These are phyloP conservation scores for Ophion slaviceki DNA, from an alignment of 2,888 invertebrate genomes.

Conservation along the genomic window DNA sequence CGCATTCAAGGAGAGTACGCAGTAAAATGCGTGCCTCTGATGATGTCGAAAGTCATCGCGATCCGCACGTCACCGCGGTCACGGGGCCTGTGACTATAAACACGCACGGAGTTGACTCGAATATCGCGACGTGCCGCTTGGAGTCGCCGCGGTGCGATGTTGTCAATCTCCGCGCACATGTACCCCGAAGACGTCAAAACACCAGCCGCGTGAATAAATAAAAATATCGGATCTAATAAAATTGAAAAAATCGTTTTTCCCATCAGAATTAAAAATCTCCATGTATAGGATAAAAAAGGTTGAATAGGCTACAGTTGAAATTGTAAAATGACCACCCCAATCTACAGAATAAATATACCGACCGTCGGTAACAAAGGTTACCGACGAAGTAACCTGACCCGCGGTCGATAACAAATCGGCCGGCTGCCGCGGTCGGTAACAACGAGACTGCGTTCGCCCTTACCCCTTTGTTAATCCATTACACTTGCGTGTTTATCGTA, in stretches of 20 bases:
- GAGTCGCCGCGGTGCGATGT: not conserved
- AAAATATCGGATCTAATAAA: too few relatives aligned
- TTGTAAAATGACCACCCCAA: too few relatives aligned
- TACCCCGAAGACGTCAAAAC: not conserved
- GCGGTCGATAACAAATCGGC: too few relatives aligned
- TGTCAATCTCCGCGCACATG: not conserved
- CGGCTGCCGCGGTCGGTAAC: not conserved
- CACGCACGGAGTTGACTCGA: not conserved
- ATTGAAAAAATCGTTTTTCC: too few relatives aligned
- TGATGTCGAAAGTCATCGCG: constrained; percentile 26
- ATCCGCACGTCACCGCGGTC: constrained; percentile 22
- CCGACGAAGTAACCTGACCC: too few relatives aligned
- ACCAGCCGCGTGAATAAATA: too few relatives aligned
- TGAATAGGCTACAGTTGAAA: too few relatives aligned
- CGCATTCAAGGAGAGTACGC: not conserved
- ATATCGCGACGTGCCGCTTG: not conserved
- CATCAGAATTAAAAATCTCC: too few relatives aligned
- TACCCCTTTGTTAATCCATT: not conserved
- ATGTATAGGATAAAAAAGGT: too few relatives aligned
- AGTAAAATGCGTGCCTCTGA: not conserved
- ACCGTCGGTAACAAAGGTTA: not conserved
- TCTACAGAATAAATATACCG: not conserved
- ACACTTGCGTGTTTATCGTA: not conserved
- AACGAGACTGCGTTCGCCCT: not conserved
- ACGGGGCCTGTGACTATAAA: constrained; percentile 5